Base-by-base conservation (phyloP, 2,113 vertebrate genomes). In the Cryptomyrus ogoouensis region DNA sequence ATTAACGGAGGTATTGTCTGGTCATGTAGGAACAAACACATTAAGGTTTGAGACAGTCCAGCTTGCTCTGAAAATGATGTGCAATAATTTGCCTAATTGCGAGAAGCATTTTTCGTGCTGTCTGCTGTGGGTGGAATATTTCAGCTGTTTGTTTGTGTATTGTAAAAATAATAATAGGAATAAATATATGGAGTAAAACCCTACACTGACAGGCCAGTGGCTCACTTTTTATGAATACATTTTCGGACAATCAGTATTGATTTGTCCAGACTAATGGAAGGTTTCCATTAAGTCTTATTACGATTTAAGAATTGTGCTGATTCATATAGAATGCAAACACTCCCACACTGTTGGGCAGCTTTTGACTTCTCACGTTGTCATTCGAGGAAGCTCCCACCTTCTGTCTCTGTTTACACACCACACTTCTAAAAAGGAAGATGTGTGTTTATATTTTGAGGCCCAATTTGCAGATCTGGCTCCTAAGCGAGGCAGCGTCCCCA, bases 1-100 rank as follows among this genome's bases (percentile, higher is more conserved):
- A 56, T 46, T 70, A 53, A 83, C 10, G 7, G 49, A 52, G 44
- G 44, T 31, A n/a, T 77, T 88, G n/a, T 74, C 83, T 84, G 83
- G 83, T 84, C 42, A 47, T 84, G 83, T 47, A 84, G 83, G 39
- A 87, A 53, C 85, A 52, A 53, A 53, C 49, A 87, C 49, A 53
- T 87, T 52, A 52, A 27, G 74, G n/a, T 56, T 90, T 90, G 19
- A 87, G 91, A 93, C 92, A 92, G 35, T 90, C 74, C 89, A 91
- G 90, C 91, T 91, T 92, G 91, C 24, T 89, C 77, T 90, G 90
- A 53, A 93, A 94, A 94, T 92, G 89, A 92, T 89, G 93, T 91
- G 90, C 90, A 92, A 87, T 70, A 88, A 90, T 93, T 93, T 91
- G 50, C 56, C 56, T 86, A 87, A 90, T 90, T 53, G 56, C 87